phyloP scores from a whole-genome alignment of 2,113 vertebrate genomes.

The Sphyrna mokarran region DNA sequence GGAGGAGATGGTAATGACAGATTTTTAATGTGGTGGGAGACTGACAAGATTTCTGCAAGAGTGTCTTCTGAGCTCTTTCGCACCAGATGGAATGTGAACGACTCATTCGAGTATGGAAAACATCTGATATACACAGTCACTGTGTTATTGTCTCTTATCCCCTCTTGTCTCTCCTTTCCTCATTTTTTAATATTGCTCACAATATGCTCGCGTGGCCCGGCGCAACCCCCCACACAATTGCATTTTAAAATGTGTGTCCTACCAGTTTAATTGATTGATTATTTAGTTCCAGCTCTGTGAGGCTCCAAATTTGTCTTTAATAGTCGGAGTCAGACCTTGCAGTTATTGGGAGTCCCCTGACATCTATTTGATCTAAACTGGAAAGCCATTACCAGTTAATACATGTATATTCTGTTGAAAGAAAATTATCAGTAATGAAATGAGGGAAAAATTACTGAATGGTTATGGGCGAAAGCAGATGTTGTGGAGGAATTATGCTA shows the following conservation, averaged over 20 bases:
- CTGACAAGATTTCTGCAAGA: slow-evolving; percentile 68
- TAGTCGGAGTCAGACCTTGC: slow-evolving; percentile 74
- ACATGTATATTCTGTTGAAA: slow-evolving; percentile 91
- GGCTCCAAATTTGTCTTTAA: slow-evolving; percentile 83
- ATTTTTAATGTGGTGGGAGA: slow-evolving; percentile 89
- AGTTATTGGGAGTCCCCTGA: slow-evolving; percentile 79
- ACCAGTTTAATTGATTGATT: slow-evolving; percentile 85
- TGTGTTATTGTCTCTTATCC: slow-evolving; percentile 29
- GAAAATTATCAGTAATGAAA: slow-evolving; percentile 84
- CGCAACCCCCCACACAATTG: slow-evolving; percentile 56
- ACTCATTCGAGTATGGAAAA: slow-evolving; percentile 89
- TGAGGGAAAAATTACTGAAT: slow-evolving; percentile 89
- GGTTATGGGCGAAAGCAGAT: slow-evolving; percentile 92
- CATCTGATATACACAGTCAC: slow-evolving; percentile 43
- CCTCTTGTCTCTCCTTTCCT: slow-evolving; percentile 5
- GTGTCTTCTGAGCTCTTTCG: slow-evolving; percentile 87
- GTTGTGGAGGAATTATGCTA: slow-evolving; percentile 89
- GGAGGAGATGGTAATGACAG: slow-evolving; percentile 72
- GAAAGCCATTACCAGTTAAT: slow-evolving; percentile 95
- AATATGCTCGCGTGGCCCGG: slow-evolving; percentile 29
- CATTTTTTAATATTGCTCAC: slow-evolving; percentile 30
- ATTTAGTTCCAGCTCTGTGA: slow-evolving; percentile 74
- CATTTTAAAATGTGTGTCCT: slow-evolving; percentile 76
- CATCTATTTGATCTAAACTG: slow-evolving; percentile 96
- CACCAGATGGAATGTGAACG: slow-evolving; percentile 97